phyloP scores from a whole-genome alignment of 2,888 invertebrate genomes.

The Stenichneumon culpator region DNA sequence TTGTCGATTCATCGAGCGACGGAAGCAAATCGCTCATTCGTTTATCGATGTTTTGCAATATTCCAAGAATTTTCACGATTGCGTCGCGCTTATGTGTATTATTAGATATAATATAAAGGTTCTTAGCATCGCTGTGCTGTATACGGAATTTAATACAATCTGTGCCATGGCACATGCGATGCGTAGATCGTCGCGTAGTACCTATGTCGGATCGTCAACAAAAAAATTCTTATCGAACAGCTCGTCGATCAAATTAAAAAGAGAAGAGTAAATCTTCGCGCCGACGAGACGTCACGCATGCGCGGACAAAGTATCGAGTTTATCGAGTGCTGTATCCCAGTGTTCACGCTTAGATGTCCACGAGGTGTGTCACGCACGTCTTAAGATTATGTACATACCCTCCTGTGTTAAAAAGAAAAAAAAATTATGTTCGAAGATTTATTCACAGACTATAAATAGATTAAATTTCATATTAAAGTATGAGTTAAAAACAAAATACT shows the following conservation, averaged over 20 bases:
- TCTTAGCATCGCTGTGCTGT: background rate
- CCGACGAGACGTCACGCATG: constrained; percentile 10
- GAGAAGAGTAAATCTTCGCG: constrained; percentile 17
- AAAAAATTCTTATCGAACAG: constrained; percentile 40
- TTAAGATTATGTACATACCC: background rate
- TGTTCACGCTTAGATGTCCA: constrained; percentile 61
- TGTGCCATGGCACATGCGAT: background rate
- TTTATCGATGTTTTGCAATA: constrained; percentile 50
- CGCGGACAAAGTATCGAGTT: constrained; percentile 55
- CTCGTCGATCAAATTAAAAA: constrained; percentile 9
- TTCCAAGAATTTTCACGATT: constrained; percentile 22
- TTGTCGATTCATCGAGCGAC: constrained; percentile 8
- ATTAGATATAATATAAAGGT: background rate
- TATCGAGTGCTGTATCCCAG: constrained; percentile 53
- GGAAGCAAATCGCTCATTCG: constrained; percentile 54
- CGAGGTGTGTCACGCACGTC: constrained; percentile 56
- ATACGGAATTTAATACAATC: constrained; percentile 3
- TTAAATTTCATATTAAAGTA: no score
- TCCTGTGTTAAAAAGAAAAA: no score
- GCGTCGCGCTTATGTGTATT: background rate
- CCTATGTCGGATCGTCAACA: constrained; percentile 10
- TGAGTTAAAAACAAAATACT: no score
- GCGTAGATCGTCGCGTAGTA: no score
- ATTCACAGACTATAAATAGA: no score
- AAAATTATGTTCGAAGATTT: no score